Evolutionary conservation across 2,113 vertebrate species (phyloP).

Genomic region (Promerops cafer): DNA sequence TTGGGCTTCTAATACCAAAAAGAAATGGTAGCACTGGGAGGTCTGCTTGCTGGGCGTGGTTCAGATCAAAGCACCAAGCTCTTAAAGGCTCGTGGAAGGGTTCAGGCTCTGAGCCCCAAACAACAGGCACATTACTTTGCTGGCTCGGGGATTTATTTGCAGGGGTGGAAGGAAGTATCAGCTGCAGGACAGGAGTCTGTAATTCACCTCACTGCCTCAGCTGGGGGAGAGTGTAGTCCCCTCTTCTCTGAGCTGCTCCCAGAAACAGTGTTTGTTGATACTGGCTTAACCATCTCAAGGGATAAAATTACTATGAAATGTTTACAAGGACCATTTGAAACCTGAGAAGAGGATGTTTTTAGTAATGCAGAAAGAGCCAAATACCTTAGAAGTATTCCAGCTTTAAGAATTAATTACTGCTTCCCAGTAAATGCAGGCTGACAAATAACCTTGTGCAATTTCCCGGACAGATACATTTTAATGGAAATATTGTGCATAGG

Average conservation of each 20-base stretch:
- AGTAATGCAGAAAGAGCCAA: not conserved
- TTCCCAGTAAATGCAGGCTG: slow-evolving; percentile 7
- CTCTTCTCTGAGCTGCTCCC: not conserved
- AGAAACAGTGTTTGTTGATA: not conserved
- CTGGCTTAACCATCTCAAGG: not conserved
- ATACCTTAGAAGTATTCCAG: not conserved
- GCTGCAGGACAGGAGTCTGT: not conserved
- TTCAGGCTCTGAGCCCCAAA: not conserved
- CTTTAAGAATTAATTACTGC: slow-evolving; percentile 5
- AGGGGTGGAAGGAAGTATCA: not conserved
- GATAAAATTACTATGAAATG: not conserved
- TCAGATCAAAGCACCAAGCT: not conserved
- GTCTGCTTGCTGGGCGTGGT: rapidly evolving
- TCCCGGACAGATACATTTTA: not conserved
- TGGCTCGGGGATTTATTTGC: not conserved
- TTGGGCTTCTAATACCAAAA: not conserved
- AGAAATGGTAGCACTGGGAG: not conserved
- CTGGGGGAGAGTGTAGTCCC: not conserved
- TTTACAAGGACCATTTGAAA: not conserved
- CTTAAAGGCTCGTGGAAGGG: not conserved
- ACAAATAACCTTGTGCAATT: not conserved
- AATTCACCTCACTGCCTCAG: not conserved
- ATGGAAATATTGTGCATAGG: not conserved
- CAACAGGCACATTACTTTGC: not conserved
- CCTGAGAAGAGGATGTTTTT: not conserved